These are phyloP conservation scores for Pollenia griseotomentosa DNA, from an alignment of 2,888 invertebrate species.

Conservation along the genomic window DNA sequence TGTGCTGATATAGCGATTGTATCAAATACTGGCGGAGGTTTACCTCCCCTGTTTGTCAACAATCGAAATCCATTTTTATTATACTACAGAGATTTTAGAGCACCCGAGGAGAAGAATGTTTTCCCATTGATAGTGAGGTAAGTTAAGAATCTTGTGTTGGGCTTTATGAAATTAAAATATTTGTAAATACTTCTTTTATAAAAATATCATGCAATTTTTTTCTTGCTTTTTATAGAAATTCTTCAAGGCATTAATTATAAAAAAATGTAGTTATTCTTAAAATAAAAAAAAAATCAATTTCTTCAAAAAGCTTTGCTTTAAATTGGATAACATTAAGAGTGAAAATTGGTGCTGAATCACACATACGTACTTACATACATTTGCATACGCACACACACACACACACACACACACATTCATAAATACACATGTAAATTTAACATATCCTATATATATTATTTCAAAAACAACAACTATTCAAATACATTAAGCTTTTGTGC, in stretches of 20 bases:
- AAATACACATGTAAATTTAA: background rate
- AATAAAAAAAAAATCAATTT: background rate
- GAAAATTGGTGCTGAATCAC: background rate
- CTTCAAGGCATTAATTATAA: constrained; percentile 76
- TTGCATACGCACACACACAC: background rate
- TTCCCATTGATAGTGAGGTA: constrained; percentile 91
- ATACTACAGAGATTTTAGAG: constrained; percentile 89
- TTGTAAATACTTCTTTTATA: background rate
- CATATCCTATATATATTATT: background rate
- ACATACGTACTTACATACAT: constrained; percentile 6
- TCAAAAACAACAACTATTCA: too few species aligned
- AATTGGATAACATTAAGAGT: constrained; percentile 14
- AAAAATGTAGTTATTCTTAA: constrained; percentile 7
- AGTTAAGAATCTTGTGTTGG: constrained; percentile 74
- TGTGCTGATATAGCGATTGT: constrained; percentile 94
- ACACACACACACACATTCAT: background rate
- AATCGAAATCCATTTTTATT: constrained; percentile 90
- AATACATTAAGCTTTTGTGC: background rate
- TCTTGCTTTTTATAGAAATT: constrained; percentile 80
- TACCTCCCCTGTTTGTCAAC: constrained; percentile 89
- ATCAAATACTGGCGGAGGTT: constrained; percentile 90
- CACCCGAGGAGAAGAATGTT: constrained; percentile 87
- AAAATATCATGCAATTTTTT: constrained; percentile 28
- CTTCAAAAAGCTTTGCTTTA: constrained; percentile 9
- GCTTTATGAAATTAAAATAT: background rate